phyloP scores from a whole-genome alignment of 2,888 invertebrate species.

The Phengaris alcon region DNA sequence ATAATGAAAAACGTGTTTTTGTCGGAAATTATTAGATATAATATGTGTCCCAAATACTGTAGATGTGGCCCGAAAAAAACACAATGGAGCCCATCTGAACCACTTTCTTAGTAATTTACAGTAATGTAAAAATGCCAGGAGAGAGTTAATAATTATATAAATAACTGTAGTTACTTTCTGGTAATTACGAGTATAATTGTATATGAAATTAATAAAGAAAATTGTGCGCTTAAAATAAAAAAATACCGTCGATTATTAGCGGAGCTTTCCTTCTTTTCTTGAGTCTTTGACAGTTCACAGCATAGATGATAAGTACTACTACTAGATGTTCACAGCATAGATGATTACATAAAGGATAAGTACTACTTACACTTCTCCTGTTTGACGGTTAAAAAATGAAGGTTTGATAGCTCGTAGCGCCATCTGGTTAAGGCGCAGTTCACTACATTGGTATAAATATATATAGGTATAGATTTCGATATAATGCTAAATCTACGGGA shows the following conservation, averaged over 20 bases:
- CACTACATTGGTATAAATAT: no score
- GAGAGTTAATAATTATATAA: not conserved
- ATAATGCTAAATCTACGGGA: no score
- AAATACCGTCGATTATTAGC: slow-evolving; percentile 2
- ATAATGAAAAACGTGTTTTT: slow-evolving; percentile 56
- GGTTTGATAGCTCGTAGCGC: no score
- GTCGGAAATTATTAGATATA: slow-evolving; percentile 70
- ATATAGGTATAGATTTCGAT: no score
- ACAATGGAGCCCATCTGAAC: slow-evolving; percentile 55
- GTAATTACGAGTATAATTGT: not conserved
- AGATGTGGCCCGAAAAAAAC: slow-evolving; percentile 76
- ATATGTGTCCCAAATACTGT: slow-evolving; percentile 74
- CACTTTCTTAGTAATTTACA: not conserved
- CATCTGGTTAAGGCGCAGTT: no score
- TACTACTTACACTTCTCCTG: not conserved
- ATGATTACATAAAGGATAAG: no score
- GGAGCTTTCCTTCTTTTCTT: slow-evolving; percentile 3
- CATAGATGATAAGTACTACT: not conserved
- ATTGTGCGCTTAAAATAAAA: not conserved
- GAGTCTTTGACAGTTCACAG: not conserved
- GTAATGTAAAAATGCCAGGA: not conserved
- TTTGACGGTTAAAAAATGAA: no score
- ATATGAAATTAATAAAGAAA: not conserved
- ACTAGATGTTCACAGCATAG: not conserved
- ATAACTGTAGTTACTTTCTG: not conserved